Conservation (phyloP, 2,888 invertebrate species). For the Conchocele bisecta region DNA sequence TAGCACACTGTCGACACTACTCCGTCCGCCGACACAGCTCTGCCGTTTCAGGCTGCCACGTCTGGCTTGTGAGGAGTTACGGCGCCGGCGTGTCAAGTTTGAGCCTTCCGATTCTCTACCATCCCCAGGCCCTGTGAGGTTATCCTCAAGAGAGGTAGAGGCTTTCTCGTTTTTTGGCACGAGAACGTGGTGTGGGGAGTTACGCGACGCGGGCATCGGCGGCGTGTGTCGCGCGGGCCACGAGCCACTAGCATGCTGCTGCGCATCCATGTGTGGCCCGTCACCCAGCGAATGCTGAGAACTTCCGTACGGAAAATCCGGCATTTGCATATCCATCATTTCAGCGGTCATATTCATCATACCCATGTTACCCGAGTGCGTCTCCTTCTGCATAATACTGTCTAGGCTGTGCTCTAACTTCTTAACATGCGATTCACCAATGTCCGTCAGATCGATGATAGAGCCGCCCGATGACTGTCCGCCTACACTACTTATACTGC, state of each 20-base stretch:
- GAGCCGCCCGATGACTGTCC: constrained; percentile 59
- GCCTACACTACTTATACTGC: constrained; percentile 60
- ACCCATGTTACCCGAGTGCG: constrained; percentile 15
- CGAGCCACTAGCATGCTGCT: constrained; percentile 34
- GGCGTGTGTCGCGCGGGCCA: constrained; percentile 49
- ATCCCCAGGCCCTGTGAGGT: constrained; percentile 75
- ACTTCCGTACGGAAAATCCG: constrained; percentile 52
- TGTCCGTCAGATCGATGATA: constrained; percentile 75
- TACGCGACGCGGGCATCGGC: constrained; percentile 39
- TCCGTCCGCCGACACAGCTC: constrained; percentile 42
- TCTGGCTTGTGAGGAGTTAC: constrained; percentile 40
- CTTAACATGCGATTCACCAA: constrained; percentile 71
- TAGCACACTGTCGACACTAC: constrained; percentile 43
- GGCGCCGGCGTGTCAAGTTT: constrained; percentile 44
- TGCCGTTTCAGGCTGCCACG: constrained; percentile 39
- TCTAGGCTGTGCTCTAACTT: constrained; percentile 72
- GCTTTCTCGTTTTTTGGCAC: constrained; percentile 79
- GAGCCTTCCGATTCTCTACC: constrained; percentile 75
- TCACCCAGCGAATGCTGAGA: no score
- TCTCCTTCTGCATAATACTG: constrained; percentile 66
- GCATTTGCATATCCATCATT: constrained; percentile 32
- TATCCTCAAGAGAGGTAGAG: constrained; percentile 79
- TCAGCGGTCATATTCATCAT: constrained; percentile 43
- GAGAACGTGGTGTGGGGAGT: constrained; percentile 63
- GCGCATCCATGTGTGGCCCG: constrained; percentile 54